Conservation (phyloP, 1,140 invertebrate genomes). For the Calliphora vicina region DNA sequence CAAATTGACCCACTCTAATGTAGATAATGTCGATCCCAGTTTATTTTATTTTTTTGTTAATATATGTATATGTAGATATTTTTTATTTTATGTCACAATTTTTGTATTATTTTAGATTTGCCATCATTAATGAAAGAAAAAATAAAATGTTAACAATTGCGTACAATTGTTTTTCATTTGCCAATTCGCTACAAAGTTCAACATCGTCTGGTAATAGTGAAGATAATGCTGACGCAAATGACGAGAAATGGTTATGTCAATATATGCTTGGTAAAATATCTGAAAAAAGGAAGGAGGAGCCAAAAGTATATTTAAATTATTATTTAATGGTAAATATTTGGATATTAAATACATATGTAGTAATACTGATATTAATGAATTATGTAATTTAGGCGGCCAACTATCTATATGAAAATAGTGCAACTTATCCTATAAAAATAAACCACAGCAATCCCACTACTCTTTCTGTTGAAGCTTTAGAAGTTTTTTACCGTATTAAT, state of each 20-base stretch:
- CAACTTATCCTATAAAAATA: slow-evolving; percentile 86
- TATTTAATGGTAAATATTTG: slow-evolving; percentile 70
- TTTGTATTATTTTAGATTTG: background rate
- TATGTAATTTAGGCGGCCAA: slow-evolving; percentile 69
- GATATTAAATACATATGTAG: too few relatives aligned
- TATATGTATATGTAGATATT: too few relatives aligned
- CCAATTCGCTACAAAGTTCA: slow-evolving; percentile 38
- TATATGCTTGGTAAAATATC: slow-evolving; percentile 73
- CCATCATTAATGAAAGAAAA: slow-evolving; percentile 24
- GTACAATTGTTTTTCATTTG: slow-evolving; percentile 42
- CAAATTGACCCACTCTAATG: too few relatives aligned
- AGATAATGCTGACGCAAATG: slow-evolving; percentile 37
- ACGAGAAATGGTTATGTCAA: slow-evolving; percentile 47
- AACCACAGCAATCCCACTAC: slow-evolving; percentile 83
- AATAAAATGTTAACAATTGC: slow-evolving; percentile 38
- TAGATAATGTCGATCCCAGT: too few relatives aligned
- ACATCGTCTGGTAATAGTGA: background rate
- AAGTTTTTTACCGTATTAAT: slow-evolving; percentile 85
- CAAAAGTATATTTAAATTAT: slow-evolving; percentile 78
- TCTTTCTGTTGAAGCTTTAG: slow-evolving; percentile 88
- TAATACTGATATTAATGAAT: too few relatives aligned
- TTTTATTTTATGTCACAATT: too few relatives aligned
- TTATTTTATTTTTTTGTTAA: too few relatives aligned
- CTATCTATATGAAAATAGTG: slow-evolving; percentile 80
- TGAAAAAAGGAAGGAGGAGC: slow-evolving; percentile 80